Evolutionary conservation across 1,140 invertebrate genomes (phyloP).

Genomic region (Trinorchestia longiramus): DNA sequence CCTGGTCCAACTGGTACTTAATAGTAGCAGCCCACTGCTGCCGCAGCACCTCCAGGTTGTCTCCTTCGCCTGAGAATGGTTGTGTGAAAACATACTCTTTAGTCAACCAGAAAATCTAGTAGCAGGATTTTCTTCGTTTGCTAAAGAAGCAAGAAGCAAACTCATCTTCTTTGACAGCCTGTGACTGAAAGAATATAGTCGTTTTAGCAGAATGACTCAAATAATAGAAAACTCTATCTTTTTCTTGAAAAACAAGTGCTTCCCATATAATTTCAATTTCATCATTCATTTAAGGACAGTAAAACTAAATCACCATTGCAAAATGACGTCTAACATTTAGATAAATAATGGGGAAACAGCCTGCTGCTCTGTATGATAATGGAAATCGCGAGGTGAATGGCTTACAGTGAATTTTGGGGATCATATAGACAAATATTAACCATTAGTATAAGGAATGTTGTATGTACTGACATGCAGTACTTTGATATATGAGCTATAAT

Average conservation of each 20-base stretch:
- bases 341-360: neutral
- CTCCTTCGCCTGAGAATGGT: neutral
- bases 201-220: neutral
- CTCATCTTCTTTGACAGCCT: neutral
- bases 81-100: neutral
- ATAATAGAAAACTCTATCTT: neutral
- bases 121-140: neutral
- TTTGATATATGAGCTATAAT: neutral
- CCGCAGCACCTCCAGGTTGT: neutral
- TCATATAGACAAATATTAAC: neutral
- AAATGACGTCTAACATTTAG: neutral
- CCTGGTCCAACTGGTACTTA: neutral
- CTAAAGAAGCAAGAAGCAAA: neutral
- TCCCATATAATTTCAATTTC: neutral
- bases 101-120: neutral
- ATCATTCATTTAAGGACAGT: neutral
- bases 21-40: constrained; percentile 23
- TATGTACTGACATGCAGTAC: neutral
- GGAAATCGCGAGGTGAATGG: no score
- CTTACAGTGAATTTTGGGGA: no score
- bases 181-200: neutral
- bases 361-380: no score
- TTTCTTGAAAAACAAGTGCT: neutral
- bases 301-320: neutral
- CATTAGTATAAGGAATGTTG: neutral